These are phyloP conservation scores for Drosophila jambulina DNA, from an alignment of 1,140 invertebrate genomes.

Conservation along the genomic window DNA sequence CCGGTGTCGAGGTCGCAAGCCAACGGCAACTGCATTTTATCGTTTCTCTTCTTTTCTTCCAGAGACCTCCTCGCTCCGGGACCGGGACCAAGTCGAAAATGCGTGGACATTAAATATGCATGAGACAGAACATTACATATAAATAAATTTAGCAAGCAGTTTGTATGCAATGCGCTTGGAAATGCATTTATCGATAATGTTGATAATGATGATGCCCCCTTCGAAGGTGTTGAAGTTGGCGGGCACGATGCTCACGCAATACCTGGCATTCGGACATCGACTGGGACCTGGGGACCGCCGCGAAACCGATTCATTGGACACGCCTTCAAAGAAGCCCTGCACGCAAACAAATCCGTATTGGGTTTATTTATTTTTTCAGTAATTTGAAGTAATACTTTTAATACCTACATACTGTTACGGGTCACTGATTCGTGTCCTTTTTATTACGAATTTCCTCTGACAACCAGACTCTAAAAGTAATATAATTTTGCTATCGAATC, in stretches of 20 bases:
- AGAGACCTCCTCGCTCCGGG: not conserved
- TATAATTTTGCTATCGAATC: too few species aligned
- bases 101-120: slow-evolving; percentile 84
- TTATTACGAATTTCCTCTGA: not conserved
- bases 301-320: slow-evolving; percentile 57
- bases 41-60: slow-evolving; percentile 11
- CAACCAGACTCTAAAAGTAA: not conserved
- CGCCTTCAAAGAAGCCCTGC: slow-evolving; percentile 8
- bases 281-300: slow-evolving; percentile 51
- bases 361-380: not conserved
- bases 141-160: slow-evolving; percentile 80
- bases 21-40: slow-evolving; percentile 73
- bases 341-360: not conserved
- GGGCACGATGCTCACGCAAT: slow-evolving; percentile 51
- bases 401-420: not conserved
- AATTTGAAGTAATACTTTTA: not conserved
- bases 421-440: not conserved
- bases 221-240: slow-evolving; percentile 66
- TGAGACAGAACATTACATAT: slow-evolving; percentile 79
- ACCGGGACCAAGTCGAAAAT: slow-evolving; percentile 38
- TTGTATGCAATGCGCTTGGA: slow-evolving; percentile 74
- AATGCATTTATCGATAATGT: slow-evolving; percentile 77
- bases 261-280: slow-evolving; percentile 21
- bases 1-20: slow-evolving; percentile 41
- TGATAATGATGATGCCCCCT: slow-evolving; percentile 71